These are phyloP conservation scores for Chiridota heheva DNA, from an alignment of 35 echinoderm and acorn worm species.

Conservation along the genomic window DNA sequence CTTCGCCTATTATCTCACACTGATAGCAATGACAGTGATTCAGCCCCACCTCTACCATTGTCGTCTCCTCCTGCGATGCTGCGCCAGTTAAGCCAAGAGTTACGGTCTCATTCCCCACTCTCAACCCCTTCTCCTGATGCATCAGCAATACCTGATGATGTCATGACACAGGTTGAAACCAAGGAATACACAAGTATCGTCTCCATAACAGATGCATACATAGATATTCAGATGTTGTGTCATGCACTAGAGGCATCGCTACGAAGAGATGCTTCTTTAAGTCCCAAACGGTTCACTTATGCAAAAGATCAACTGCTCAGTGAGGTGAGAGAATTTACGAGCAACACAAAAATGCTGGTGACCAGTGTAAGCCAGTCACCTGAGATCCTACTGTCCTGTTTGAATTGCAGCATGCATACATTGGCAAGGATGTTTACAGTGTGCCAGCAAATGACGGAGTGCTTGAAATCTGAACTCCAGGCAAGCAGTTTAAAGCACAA, in stretches of 20 bases:
- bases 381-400: constrained; percentile 47
- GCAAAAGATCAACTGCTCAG: constrained; percentile 61
- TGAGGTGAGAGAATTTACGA: constrained; percentile 86
- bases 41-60: not conserved
- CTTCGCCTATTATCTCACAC: no score
- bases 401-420: constrained; percentile 87
- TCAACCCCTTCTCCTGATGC: no score
- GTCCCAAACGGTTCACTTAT: constrained; percentile 39
- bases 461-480: constrained; percentile 63
- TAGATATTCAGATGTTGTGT: constrained; percentile 72
- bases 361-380: constrained; percentile 72
- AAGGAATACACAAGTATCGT: constrained; percentile 64
- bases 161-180: constrained; percentile 39
- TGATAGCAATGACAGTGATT: no score
- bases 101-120: no score
- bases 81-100: no score
- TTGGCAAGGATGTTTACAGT: constrained; percentile 69
- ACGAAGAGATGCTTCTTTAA: not conserved
- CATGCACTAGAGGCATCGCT: constrained; percentile 31
- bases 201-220: constrained; percentile 38
- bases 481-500: constrained; percentile 82
- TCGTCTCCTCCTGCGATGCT: constrained; percentile 10
- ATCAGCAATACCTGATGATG: not conserved
- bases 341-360: constrained; percentile 91
- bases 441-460: constrained; percentile 50